A percentile compares a stretch with the other conserved stretches of the same genome.
Conservation (phyloP, 2,888 invertebrate species). For the Hydraecia micacea region DNA sequence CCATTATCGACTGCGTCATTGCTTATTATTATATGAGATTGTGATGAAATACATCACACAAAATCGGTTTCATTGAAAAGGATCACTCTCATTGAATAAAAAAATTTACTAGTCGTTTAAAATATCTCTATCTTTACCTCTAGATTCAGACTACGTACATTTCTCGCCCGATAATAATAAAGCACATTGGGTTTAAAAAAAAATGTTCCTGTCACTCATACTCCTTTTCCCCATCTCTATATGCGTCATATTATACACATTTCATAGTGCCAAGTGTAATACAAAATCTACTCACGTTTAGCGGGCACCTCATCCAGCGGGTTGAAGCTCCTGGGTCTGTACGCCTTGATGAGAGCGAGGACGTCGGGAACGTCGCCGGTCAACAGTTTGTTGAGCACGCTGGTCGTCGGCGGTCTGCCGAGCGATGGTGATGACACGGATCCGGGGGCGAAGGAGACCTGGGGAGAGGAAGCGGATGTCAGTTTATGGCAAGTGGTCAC, state of each 20-base stretch:
- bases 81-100: too few relatives aligned
- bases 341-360: slow-evolving; percentile 88
- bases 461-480: background rate
- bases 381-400: slow-evolving; percentile 90
- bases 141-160: too few relatives aligned
- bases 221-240: background rate
- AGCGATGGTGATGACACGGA: slow-evolving; percentile 87
- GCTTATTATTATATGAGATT: background rate
- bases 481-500: background rate
- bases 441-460: slow-evolving; percentile 71
- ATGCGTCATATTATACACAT: background rate
- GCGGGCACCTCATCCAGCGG: slow-evolving; percentile 91
- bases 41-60: background rate
- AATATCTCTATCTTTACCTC: too few relatives aligned
- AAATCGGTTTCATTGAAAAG: background rate
- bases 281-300: slow-evolving; percentile 86
- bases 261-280: background rate
- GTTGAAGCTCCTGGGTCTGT: slow-evolving; percentile 88
- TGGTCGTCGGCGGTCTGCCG: slow-evolving; percentile 90
- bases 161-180: too few relatives aligned
- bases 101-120: too few relatives aligned
- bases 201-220: background rate
- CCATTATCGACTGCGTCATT: background rate
- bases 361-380: slow-evolving; percentile 91
- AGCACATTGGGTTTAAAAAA: background rate